Evolutionary conservation across 1,140 invertebrate species (phyloP).

Genomic region (Acromyrmex charruanus): DNA sequence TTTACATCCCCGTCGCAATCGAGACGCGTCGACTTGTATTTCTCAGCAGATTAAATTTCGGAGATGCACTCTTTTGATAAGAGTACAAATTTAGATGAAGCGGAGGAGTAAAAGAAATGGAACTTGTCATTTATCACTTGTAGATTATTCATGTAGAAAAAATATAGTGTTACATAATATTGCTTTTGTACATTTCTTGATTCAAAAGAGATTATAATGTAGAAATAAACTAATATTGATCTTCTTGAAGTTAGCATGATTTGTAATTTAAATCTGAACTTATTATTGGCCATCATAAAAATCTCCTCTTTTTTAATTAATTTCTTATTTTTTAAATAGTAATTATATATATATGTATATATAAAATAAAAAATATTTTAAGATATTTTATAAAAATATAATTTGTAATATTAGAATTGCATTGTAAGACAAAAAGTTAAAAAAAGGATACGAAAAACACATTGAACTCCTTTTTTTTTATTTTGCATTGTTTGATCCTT

Average conservation of each 20-base stretch:
- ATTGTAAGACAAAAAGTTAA: not conserved
- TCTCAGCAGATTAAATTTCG: not conserved
- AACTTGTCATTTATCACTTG: constrained; percentile 15
- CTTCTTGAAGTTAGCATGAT: not conserved
- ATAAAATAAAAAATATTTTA: no score
- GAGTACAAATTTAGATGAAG: not conserved
- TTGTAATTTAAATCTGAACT: not conserved
- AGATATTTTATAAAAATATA: no score
- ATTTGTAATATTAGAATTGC: no score
- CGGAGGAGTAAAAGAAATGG: not conserved
- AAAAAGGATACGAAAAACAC: not conserved
- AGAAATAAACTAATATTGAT: not conserved
- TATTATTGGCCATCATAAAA: not conserved
- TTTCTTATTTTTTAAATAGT: not conserved
- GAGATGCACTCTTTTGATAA: not conserved
- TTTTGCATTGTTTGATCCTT: not conserved
- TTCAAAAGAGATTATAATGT: not conserved
- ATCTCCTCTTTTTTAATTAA: not conserved
- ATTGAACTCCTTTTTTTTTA: not conserved
- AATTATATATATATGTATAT: not conserved
- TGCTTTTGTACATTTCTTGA: not conserved
- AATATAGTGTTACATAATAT: not conserved
- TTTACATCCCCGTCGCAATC: not conserved
- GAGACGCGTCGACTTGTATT: not conserved
- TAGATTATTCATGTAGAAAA: not conserved